phyloP scores from a whole-genome alignment of 2,797 vertebrate genomes.

The Malacoraja senta region DNA sequence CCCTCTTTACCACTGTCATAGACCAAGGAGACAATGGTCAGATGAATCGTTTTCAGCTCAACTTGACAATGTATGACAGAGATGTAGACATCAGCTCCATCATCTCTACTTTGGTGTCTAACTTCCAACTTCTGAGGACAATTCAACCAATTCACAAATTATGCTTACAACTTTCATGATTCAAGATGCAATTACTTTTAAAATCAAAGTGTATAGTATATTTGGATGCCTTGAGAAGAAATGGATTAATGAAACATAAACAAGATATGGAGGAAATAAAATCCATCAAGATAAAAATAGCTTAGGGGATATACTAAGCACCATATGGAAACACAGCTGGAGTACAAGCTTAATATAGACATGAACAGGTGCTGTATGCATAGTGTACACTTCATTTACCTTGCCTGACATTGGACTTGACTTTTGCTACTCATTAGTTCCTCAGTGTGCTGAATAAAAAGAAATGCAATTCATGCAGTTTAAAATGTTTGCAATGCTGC shows the following conservation, averaged over 20 bases:
- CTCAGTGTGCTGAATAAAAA: background rate
- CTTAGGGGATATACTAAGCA: conserved; percentile 17
- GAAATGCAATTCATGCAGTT: background rate
- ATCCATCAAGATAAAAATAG: background rate
- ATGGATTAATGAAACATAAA: background rate
- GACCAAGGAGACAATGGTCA: background rate
- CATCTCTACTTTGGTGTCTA: background rate
- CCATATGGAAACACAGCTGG: conserved; percentile 38
- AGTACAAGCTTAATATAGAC: conserved; percentile 26
- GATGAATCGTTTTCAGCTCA: background rate
- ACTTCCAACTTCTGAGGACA: background rate
- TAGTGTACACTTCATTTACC: conserved; percentile 31
- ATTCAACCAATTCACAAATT: background rate
- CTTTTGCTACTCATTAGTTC: conserved; percentile 33
- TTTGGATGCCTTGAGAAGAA: background rate
- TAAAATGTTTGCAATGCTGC: conserved; percentile 15
- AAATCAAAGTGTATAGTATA: background rate
- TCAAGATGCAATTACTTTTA: background rate
- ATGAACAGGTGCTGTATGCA: conserved; percentile 20
- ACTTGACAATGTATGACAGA: background rate
- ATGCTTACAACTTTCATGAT: conserved; percentile 7
- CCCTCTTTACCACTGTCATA: background rate
- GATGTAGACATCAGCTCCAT: background rate
- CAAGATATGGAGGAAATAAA: conserved; percentile 6
- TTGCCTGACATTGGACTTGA: conserved; percentile 33